These are phyloP conservation scores for Chloebia gouldiae DNA, from an alignment of 2,113 vertebrate species.

Conservation along the genomic window DNA sequence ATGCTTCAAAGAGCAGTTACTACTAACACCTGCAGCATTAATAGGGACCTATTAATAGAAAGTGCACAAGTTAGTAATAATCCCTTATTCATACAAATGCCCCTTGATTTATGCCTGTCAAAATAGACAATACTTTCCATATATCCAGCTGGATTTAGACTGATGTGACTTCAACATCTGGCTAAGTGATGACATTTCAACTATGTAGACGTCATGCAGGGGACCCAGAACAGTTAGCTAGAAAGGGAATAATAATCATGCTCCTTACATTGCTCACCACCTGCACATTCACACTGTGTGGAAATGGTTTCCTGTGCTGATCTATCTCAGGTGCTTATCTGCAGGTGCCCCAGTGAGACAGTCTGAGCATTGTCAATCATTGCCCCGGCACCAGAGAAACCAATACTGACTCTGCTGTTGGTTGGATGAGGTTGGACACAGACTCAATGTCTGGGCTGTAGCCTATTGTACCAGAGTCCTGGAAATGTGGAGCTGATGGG, in stretches of 20 bases:
- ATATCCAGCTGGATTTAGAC: conserved; percentile 32
- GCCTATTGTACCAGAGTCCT: background rate
- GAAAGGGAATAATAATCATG: conserved; percentile 45
- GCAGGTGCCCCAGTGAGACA: conserved; percentile 35
- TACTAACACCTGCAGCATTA: conserved; percentile 75
- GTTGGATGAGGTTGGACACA: background rate
- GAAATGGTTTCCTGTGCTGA: conserved; percentile 61
- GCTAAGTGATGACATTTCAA: conserved; percentile 61
- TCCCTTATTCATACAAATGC: conserved; percentile 64
- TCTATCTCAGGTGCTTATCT: conserved; percentile 59
- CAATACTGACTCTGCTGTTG: background rate
- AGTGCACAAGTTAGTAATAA: conserved; percentile 56
- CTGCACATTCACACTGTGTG: conserved; percentile 35
- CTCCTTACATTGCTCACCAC: conserved; percentile 39
- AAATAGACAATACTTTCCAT: conserved; percentile 41
- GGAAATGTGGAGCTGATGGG: background rate
- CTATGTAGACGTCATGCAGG: conserved; percentile 42
- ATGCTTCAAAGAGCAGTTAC: conserved; percentile 73
- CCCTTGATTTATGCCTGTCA: conserved; percentile 60
- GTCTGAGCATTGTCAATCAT: conserved; percentile 38
- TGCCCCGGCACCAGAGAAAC: background rate
- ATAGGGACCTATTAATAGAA: conserved; percentile 73
- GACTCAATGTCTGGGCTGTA: background rate
- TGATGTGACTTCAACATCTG: conserved; percentile 68
- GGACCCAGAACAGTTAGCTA: conserved; percentile 23